Evolutionary conservation across 23 tunicate genomes (phyloP).

Genomic region (Halocynthia aurantium): DNA sequence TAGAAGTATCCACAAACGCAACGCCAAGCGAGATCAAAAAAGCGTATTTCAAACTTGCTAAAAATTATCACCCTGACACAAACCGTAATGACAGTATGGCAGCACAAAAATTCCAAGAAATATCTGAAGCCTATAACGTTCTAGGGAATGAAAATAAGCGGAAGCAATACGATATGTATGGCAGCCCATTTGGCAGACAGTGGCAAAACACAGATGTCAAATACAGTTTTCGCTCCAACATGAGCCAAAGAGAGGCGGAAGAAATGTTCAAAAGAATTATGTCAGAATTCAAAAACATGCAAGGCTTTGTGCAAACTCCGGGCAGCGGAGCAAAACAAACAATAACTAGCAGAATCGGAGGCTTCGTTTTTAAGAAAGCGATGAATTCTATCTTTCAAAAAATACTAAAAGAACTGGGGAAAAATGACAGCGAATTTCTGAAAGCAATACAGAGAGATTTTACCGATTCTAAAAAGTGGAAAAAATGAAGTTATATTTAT

Average conservation of each 20-base stretch:
- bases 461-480: too few relatives aligned
- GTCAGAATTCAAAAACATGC: conserved; percentile 25
- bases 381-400: too few relatives aligned
- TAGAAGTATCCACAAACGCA: conserved; percentile 51
- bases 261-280: conserved; percentile 39
- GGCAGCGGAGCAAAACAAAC: too few relatives aligned
- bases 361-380: too few relatives aligned
- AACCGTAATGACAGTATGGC: conserved; percentile 37
- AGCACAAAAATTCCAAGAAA: conserved; percentile 45
- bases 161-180: conserved; percentile 53
- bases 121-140: conserved; percentile 62
- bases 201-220: not conserved
- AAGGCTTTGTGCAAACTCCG: conserved; percentile 7
- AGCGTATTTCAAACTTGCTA: conserved; percentile 51
- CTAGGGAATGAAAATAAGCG: conserved; percentile 36
- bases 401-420: too few relatives aligned
- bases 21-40: conserved; percentile 51
- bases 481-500: too few relatives aligned
- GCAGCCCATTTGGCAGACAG: not conserved
- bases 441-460: too few relatives aligned
- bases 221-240: conserved; percentile 18
- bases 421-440: too few relatives aligned
- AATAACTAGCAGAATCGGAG: too few relatives aligned
- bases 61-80: conserved; percentile 77
- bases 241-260: conserved; percentile 30